phyloP scores from a whole-genome alignment of 2,888 invertebrate genomes.

The Sclerodermus sp. region DNA sequence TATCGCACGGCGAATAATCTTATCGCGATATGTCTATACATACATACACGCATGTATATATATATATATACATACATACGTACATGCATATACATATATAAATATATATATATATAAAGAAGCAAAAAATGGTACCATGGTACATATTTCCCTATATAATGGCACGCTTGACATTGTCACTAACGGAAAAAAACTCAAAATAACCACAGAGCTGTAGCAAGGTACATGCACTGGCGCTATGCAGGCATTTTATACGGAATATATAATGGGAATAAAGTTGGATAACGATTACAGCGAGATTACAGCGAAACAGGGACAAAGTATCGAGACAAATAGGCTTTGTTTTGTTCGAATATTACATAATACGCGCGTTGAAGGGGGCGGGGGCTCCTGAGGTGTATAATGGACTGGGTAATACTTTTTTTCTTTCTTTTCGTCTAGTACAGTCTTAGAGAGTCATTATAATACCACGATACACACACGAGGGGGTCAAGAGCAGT shows the following conservation, averaged over 20 bases:
- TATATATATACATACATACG: no score
- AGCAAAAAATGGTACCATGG: no score
- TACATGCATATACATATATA: no score
- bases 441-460: conserved; percentile 51
- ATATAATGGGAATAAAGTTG: not conserved
- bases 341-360: not conserved
- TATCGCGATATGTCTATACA: no score
- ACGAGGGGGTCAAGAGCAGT: conserved; percentile 25
- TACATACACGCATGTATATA: no score
- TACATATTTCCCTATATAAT: no score
- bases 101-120: no score
- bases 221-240: no score
- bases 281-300: not conserved
- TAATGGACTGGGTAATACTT: conserved; percentile 32
- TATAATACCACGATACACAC: conserved; percentile 36
- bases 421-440: conserved; percentile 31
- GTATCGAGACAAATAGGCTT: not conserved
- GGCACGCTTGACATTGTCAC: no score
- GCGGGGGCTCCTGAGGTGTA: not conserved
- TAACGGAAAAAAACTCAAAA: no score
- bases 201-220: no score
- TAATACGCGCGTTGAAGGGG: not conserved
- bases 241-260: not conserved
- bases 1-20: no score
- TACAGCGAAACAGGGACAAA: not conserved